A percentile compares a stretch with the other conserved stretches of the same genome.
These are phyloP conservation scores for Sciaenops ocellatus DNA, from an alignment of 2,797 vertebrate genomes.

Conservation along the genomic window DNA sequence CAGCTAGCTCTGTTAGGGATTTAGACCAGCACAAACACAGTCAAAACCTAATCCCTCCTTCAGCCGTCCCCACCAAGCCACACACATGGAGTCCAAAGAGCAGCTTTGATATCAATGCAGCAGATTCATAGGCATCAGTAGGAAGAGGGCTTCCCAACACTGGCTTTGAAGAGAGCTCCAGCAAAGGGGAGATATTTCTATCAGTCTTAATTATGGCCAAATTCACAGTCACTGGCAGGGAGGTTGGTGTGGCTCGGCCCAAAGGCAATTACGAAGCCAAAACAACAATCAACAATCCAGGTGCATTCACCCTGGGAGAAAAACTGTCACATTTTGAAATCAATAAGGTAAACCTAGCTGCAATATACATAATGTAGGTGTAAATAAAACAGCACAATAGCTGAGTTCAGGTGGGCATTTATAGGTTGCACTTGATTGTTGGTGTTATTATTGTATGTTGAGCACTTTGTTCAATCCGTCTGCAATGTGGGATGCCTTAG, in stretches of 20 bases:
- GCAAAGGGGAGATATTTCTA: conserved; percentile 31
- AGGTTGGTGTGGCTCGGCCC: conserved; percentile 15
- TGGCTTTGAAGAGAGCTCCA: conserved; percentile 27
- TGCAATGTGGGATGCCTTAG: neutral
- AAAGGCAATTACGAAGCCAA: conserved; percentile 14
- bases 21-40: conserved; percentile 67
- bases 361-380: conserved; percentile 35
- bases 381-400: conserved; percentile 20
- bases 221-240: conserved; percentile 20
- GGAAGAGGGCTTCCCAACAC: conserved; percentile 41
- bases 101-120: conserved; percentile 48
- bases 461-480: conserved; percentile 46
- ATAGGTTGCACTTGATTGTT: conserved; percentile 37
- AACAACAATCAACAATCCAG: neutral
- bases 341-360: conserved; percentile 34
- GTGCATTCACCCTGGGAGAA: neutral
- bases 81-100: conserved; percentile 51
- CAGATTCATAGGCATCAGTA: conserved; percentile 39
- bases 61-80: conserved; percentile 47
- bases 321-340: conserved; percentile 34
- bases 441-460: conserved; percentile 31
- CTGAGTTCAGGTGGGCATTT: conserved; percentile 22
- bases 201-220: conserved; percentile 42
- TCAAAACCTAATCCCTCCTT: conserved; percentile 65
- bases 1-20: conserved; percentile 71